A percentile compares a stretch with the other conserved stretches of the same genome.
These are phyloP conservation scores for Trichoplusia ni DNA, from an alignment of 1,140 invertebrate species.

Conservation along the genomic window DNA sequence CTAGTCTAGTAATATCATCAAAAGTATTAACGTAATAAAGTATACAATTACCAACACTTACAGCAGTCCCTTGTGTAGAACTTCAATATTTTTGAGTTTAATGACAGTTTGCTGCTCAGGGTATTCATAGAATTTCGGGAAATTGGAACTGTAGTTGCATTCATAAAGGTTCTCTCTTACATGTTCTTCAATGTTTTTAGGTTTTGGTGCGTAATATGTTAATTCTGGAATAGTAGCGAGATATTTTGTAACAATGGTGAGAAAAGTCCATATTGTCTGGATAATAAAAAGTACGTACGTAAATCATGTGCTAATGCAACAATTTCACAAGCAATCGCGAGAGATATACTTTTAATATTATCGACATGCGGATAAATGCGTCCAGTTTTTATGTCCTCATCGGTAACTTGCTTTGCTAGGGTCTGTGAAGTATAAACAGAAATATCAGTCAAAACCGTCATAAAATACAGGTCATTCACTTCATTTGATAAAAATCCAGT, in stretches of 20 bases:
- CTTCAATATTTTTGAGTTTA: neutral
- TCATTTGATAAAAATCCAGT: no score
- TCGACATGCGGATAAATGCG: neutral
- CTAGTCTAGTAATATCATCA: no score
- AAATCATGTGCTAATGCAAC: neutral
- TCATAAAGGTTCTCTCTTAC: neutral
- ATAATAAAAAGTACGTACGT: neutral
- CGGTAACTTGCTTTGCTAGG: neutral
- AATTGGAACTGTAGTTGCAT: neutral
- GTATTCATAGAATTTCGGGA: neutral
- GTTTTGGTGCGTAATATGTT: neutral
- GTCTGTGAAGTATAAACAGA: neutral
- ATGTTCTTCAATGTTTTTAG: neutral
- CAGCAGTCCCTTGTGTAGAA: neutral
- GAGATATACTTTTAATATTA: neutral
- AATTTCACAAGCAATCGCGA: neutral
- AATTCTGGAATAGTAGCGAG: neutral
- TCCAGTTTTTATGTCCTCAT: neutral
- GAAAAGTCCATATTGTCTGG: no score
- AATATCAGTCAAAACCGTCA: neutral
- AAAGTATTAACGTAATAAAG: no score
- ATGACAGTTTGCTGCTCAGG: neutral
- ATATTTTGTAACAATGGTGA: no score
- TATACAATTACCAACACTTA: no score
- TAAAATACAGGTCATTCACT: no score